phyloP scores from a whole-genome alignment of 2,888 invertebrate species.

The Sinohyriopsis cumingii region DNA sequence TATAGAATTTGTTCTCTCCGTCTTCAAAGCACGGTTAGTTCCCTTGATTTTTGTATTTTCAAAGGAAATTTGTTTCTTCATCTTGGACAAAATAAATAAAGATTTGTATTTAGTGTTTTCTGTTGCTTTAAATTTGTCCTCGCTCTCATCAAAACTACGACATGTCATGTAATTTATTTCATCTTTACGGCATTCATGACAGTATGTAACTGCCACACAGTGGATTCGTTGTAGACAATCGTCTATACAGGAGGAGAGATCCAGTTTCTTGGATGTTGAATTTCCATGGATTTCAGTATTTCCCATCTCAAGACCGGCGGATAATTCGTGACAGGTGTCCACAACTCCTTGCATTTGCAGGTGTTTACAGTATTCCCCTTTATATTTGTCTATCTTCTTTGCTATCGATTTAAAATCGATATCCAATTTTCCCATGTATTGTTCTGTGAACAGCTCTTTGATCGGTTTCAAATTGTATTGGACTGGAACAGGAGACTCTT shows the following conservation, averaged over 20 bases:
- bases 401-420: conserved; percentile 13
- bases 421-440: conserved; percentile 12
- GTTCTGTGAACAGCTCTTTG: conserved; percentile 18
- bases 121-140: too few relatives aligned
- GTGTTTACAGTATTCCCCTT: conserved; percentile 6
- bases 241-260: not conserved
- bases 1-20: too few relatives aligned
- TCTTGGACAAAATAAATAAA: too few relatives aligned
- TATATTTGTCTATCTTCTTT: conserved; percentile 5
- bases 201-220: conserved; percentile 1
- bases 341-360: conserved; percentile 4
- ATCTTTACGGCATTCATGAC: not conserved
- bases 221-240: conserved; percentile 2
- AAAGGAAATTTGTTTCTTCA: too few relatives aligned
- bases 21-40: too few relatives aligned
- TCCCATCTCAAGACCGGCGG: not conserved
- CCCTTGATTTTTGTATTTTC: too few relatives aligned
- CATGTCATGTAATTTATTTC: too few relatives aligned
- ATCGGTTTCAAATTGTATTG: conserved; percentile 16
- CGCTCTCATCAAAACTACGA: too few relatives aligned
- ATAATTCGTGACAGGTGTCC: not conserved
- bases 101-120: too few relatives aligned
- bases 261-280: not conserved
- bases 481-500: conserved; percentile 20
- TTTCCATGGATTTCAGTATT: not conserved